phyloP scores from a whole-genome alignment of 2,113 vertebrate species.

The Peromyscus maniculatus region DNA sequence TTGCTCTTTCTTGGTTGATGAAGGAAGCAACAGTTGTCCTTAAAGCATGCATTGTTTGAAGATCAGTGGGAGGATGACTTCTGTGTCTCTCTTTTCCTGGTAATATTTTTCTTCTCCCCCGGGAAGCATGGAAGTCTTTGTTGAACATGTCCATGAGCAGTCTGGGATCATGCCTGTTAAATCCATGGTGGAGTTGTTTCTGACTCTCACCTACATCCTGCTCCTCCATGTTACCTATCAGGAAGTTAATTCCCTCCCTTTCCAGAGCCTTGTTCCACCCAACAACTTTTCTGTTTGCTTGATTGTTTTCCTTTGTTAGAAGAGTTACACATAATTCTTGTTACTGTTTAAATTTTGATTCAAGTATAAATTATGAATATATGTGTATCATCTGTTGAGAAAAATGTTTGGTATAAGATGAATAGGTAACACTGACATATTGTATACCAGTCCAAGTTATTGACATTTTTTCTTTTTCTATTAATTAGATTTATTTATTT shows the following conservation, averaged over 20 bases:
- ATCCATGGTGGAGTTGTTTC: constrained; percentile 7
- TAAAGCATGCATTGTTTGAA: constrained; percentile 74
- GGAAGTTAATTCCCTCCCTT: constrained; percentile 39
- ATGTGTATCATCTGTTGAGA: constrained; percentile 20
- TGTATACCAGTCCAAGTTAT: not conserved
- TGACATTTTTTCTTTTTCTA: constrained; percentile 2
- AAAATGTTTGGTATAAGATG: not conserved
- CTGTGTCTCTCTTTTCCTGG: constrained; percentile 36
- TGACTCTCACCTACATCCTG: constrained; percentile 7
- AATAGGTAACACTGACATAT: not conserved
- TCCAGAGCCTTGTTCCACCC: not conserved
- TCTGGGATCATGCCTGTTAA: constrained; percentile 20
- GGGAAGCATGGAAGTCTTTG: constrained; percentile 39
- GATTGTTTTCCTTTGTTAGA: constrained; percentile 52
- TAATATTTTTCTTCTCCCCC: constrained; percentile 22
- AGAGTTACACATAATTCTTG: constrained; percentile 6
- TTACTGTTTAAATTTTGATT: not conserved
- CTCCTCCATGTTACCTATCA: constrained; percentile 42
- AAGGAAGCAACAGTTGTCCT: constrained; percentile 65
- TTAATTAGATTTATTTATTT: not conserved
- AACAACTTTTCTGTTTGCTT: constrained; percentile 63
- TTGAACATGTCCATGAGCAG: not conserved
- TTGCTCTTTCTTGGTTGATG: constrained; percentile 75
- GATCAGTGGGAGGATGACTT: constrained; percentile 58
- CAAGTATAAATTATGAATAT: constrained; percentile 25